These are phyloP conservation scores for Fopius arisanus DNA, from an alignment of 1,140 invertebrate genomes.

Conservation along the genomic window DNA sequence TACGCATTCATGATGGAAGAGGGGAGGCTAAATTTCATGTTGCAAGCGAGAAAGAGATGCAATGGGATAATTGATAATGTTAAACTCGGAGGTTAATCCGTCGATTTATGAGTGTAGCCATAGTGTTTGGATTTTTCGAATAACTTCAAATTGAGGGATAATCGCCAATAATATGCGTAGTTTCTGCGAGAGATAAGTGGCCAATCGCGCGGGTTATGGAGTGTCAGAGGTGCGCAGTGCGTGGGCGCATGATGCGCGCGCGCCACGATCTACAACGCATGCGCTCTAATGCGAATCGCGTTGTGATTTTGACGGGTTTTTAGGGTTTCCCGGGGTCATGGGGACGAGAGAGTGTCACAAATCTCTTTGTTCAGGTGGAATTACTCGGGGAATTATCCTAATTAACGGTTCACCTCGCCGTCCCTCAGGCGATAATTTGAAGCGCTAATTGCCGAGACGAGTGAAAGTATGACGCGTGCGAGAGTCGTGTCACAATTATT, in stretches of 20 bases:
- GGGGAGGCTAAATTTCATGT: slow-evolving; percentile 1
- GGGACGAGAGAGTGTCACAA: not conserved
- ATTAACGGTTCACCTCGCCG: slow-evolving; percentile 25
- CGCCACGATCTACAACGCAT: not conserved
- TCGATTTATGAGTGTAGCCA: slow-evolving; percentile 55
- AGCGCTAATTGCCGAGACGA: slow-evolving; percentile 36
- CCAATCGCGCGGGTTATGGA: not conserved
- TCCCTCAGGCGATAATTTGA: slow-evolving; percentile 28
- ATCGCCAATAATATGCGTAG: slow-evolving; percentile 41
- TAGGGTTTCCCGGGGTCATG: not conserved
- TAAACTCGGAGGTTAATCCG: slow-evolving; percentile 60
- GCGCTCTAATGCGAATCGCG: too few relatives aligned
- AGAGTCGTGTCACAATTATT: not conserved
- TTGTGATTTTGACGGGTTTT: not conserved
- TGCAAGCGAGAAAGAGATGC: not conserved
- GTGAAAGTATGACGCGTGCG: slow-evolving; percentile 40
- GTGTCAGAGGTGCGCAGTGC: not conserved
- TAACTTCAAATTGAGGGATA: slow-evolving; percentile 60
- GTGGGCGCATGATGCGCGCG: not conserved
- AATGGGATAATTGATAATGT: slow-evolving; percentile 60
- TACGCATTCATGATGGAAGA: not conserved
- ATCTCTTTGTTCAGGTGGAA: slow-evolving; percentile 16
- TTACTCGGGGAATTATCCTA: slow-evolving; percentile 23
- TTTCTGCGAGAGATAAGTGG: slow-evolving; percentile 44
- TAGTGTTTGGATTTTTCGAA: slow-evolving; percentile 45